Base-by-base conservation (phyloP, 2,888 invertebrate genomes). In the Nomada flava region DNA sequence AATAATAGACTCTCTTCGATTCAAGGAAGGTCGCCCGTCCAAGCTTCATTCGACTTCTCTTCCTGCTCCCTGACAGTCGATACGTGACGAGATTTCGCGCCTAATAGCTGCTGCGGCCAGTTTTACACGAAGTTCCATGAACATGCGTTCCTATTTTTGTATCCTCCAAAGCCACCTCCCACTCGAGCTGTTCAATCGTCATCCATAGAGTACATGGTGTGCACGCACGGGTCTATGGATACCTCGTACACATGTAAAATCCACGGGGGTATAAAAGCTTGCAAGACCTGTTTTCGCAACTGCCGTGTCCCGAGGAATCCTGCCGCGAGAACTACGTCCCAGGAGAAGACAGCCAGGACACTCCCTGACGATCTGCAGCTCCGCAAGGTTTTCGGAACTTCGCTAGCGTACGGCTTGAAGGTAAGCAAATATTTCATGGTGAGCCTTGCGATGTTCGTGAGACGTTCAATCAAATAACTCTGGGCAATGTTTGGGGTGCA, bases 231-330 rank as follows among this genome's bases (percentile, higher is more conserved):
- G 83, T 79, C 83, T 67, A 79, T 36, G 62, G 70, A 60, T 69
- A 60, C 75, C 70, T 73, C 79, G 62, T 60, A 80, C 78, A 82
- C 83, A 71, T 29, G 53, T 55, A 62, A 78, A 70, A 69, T 83
- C 77, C 76, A 74, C 69, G 65, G 79, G 36, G 71, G 72, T 82
- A 85, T 87, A 86, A 90, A 89, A 76, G 82, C 83, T 36, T 79
- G 84, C 79, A 84, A 86, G 88, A 89, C 88, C 89, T 88, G 89
- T 89, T 89, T 83, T 75, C 81, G 69, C 59, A 83, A 84, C 82
- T 81, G 75, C 71, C 81, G 79, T 72, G 75, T 82, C 81, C 85
- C 50, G 73, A 64, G 83, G 83, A 86, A 84, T 90, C 79, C 77
- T 86, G 78, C 78, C 57, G 76, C 62, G 75, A 74, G 77, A 36